Conservation (phyloP, 2,888 invertebrate genomes). For the Acrobasis suavella region DNA sequence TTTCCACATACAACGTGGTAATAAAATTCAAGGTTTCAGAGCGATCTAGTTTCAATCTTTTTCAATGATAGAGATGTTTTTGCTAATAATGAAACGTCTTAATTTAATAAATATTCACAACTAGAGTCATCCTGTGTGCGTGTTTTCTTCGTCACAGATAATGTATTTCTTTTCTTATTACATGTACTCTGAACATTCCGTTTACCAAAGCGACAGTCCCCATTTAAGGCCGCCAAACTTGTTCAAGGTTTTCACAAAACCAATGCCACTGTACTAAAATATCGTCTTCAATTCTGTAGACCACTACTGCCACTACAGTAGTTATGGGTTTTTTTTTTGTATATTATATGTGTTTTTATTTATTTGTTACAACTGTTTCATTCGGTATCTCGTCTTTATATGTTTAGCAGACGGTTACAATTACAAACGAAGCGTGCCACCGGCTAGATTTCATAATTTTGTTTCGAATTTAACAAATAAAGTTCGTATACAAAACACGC, state of each 20-base stretch:
- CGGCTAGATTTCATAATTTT: background rate
- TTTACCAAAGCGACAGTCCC: slow-evolving; percentile 42
- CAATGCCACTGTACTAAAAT: slow-evolving; percentile 36
- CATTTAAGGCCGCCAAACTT: slow-evolving; percentile 52
- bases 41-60: slow-evolving; percentile 42
- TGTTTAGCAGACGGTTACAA: background rate
- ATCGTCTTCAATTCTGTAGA: background rate
- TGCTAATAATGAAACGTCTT: background rate
- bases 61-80: slow-evolving; percentile 26
- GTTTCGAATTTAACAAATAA: background rate
- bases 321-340: too few relatives aligned
- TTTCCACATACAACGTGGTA: slow-evolving; percentile 56
- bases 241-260: slow-evolving; percentile 55
- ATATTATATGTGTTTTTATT: background rate
- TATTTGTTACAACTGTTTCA: background rate
- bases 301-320: too few relatives aligned
- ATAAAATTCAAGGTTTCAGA: slow-evolving; percentile 52
- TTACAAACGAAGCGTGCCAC: background rate
- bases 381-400: background rate
- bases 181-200: slow-evolving; percentile 32
- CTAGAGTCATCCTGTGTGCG: too few relatives aligned
- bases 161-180: background rate
- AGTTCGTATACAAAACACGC: background rate
- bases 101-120: too few relatives aligned
- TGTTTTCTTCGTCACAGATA: too few relatives aligned